A percentile compares a stretch with the other conserved stretches of the same genome.
These are phyloP conservation scores for Oriolus oriolus DNA, from an alignment of 2,113 vertebrate genomes.

Conservation along the genomic window DNA sequence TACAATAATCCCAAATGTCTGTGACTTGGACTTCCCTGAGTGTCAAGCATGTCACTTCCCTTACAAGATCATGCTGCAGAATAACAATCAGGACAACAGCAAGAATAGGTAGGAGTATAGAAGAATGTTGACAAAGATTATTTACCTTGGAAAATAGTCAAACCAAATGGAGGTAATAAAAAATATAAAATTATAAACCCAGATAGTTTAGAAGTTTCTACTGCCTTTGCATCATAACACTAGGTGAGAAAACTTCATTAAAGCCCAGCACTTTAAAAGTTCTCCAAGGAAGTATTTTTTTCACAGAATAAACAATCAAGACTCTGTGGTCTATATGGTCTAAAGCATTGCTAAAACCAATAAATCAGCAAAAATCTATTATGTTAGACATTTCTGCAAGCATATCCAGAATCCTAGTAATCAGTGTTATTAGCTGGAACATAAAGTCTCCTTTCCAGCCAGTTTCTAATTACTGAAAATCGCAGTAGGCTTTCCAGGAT, in stretches of 20 bases:
- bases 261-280: not conserved
- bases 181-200: not conserved
- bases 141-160: not conserved
- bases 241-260: not conserved
- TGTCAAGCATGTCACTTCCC: not conserved
- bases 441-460: not conserved
- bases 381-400: slow-evolving; percentile 12
- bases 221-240: not conserved
- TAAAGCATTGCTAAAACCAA: not conserved
- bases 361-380: not conserved
- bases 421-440: slow-evolving; percentile 2
- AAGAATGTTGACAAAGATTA: not conserved
- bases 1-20: not conserved
- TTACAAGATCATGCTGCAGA: not conserved
- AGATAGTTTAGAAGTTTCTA: not conserved
- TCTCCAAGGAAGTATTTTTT: not conserved
- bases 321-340: not conserved
- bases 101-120: not conserved
- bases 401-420: not conserved
- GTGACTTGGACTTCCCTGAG: not conserved
- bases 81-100: not conserved
- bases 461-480: slow-evolving; percentile 7
- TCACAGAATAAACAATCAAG: not conserved
- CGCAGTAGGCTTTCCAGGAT: not conserved
- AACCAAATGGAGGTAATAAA: not conserved